Evolutionary conservation across 2,888 invertebrate genomes (phyloP).

Genomic region (Sabellastarte sp.): DNA sequence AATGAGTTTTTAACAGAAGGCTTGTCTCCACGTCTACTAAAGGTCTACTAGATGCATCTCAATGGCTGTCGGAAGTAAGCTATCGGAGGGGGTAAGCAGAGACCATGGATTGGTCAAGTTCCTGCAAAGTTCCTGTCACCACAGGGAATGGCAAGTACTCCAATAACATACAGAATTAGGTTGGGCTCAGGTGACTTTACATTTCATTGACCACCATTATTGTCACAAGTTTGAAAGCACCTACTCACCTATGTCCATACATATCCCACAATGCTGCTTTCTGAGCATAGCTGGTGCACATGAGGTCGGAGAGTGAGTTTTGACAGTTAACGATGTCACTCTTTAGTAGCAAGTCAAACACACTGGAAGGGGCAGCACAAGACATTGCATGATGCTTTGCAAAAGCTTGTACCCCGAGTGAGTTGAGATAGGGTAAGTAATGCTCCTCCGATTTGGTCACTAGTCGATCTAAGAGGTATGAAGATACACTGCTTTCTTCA

Average conservation of each 20-base stretch:
- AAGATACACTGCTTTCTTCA: slow-evolving; percentile 41
- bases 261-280: slow-evolving; percentile 83
- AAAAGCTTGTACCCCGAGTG: slow-evolving; percentile 73
- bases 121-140: no score
- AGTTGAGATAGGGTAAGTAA: slow-evolving; percentile 70
- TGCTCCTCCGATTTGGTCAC: slow-evolving; percentile 71
- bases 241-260: slow-evolving; percentile 75
- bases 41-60: no score
- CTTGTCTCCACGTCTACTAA: no score
- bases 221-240: no score
- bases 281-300: slow-evolving; percentile 77
- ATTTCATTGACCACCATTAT: no score
- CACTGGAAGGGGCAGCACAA: slow-evolving; percentile 37
- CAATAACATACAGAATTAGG: no score
- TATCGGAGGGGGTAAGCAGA: no score
- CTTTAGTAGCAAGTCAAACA: slow-evolving; percentile 74
- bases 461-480: slow-evolving; percentile 68
- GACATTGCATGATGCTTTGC: slow-evolving; percentile 63
- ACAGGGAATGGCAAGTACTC: no score
- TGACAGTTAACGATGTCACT: slow-evolving; percentile 84
- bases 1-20: no score
- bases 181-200: no score
- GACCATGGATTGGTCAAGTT: no score
- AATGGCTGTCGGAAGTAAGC: no score
- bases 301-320: slow-evolving; percentile 78